Conservation (phyloP, 2,113 vertebrate genomes). For the Siniperca knerii region DNA sequence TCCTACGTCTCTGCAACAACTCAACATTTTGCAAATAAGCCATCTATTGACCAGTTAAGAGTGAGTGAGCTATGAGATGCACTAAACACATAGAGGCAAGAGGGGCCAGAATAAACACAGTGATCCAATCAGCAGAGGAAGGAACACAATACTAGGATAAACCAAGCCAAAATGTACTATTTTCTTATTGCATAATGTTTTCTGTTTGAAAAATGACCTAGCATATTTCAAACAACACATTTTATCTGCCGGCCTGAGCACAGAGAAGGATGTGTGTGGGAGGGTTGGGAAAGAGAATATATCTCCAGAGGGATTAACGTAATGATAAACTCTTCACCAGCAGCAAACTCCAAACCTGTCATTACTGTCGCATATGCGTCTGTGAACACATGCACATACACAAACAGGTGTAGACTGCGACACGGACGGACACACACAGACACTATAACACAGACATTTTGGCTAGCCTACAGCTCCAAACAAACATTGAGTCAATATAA, state of each 20-base stretch:
- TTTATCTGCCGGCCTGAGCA: conserved; percentile 38
- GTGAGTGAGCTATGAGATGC: conserved; percentile 28
- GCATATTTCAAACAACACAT: conserved; percentile 50
- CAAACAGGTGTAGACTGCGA: conserved; percentile 48
- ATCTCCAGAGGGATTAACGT: conserved; percentile 65
- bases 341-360: conserved; percentile 69
- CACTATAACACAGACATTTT: background rate
- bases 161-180: conserved; percentile 19
- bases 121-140: conserved; percentile 30
- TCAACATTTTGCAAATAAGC: conserved; percentile 51
- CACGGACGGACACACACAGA: background rate
- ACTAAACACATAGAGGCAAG: conserved; percentile 24
- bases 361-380: conserved; percentile 44
- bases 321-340: conserved; percentile 62
- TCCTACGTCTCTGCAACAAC: conserved; percentile 57
- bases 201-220: conserved; percentile 49
- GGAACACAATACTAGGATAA: conserved; percentile 3
- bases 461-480: conserved; percentile 20
- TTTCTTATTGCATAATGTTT: conserved; percentile 45
- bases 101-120: conserved; percentile 28
- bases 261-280: conserved; percentile 48
- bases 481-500: conserved; percentile 21
- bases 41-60: conserved; percentile 34
- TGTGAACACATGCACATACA: conserved; percentile 6
- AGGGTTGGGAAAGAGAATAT: conserved; percentile 45